Percentiles rank a stretch among this genome's conserved stretches.
phyloP scores from a whole-genome alignment of 2,113 vertebrate species.

The Sminthopsis crassicaudata region DNA sequence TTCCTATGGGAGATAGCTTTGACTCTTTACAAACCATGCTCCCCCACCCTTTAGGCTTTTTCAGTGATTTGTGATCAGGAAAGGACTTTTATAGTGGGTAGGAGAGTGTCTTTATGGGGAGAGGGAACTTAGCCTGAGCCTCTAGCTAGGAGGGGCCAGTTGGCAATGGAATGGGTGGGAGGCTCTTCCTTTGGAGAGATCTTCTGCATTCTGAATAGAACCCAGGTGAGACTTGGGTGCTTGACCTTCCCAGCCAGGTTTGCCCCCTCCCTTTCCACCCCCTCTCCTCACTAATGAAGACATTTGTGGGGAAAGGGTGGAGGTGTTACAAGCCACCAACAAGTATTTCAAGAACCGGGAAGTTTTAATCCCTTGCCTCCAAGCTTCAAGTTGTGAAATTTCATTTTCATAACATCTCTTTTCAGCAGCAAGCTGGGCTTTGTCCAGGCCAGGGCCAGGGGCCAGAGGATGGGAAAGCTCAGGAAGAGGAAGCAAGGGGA shows the following conservation, averaged over 20 bases:
- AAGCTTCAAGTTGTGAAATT: background rate
- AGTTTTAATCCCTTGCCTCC: background rate
- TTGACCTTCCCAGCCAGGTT: too few species aligned
- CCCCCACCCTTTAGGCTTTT: background rate
- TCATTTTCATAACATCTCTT: background rate
- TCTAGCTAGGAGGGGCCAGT: background rate
- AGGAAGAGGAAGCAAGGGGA: background rate
- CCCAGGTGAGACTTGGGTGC: background rate
- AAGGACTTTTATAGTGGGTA: background rate
- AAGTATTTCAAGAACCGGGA: background rate
- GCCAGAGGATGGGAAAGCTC: background rate
- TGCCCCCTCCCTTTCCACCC: too few species aligned
- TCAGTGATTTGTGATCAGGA: background rate
- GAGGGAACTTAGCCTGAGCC: background rate
- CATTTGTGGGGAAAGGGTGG: background rate
- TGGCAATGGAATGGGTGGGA: background rate
- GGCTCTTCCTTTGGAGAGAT: background rate
- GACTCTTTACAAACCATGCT: background rate
- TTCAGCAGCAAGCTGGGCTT: background rate
- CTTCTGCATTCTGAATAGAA: background rate
- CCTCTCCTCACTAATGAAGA: background rate
- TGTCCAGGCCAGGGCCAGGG: background rate
- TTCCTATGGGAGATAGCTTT: background rate
- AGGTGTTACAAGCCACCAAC: background rate
- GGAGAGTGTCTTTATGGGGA: background rate